Base-by-base conservation (phyloP, 2,888 invertebrate species). In the Ichneumoninae sp. region DNA sequence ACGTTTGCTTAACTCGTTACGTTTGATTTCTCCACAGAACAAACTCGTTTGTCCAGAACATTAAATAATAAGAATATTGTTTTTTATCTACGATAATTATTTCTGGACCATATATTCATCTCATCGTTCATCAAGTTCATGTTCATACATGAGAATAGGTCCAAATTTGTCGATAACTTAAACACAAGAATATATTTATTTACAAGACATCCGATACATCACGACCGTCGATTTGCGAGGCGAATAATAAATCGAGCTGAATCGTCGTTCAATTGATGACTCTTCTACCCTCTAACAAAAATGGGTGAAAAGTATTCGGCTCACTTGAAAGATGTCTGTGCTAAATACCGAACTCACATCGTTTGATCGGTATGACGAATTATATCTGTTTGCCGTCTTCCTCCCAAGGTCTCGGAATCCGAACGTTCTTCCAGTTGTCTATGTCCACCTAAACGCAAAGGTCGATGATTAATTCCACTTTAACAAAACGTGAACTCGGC, bases 321-420 rank as follows among this genome's bases (percentile, higher is more conserved):
- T 66, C 36, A 50, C 74, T 33, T 44, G 26, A 66, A 74, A 60
- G 8, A 36, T n/a, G 1, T n/a, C 54, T 54, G 16, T 1, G n/a
- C 30, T 78, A 40, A 22, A 40, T 19, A 65, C 33, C 69, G 47
- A 19, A 54, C 10, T n/a, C 8, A 65, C 36, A 16, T 16, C 16
- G 30, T 30, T 62, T 6, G 7, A 62, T 6, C 16, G 62, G 26
- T 33, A 50, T 0, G 44, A 74, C 68, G 33, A 26, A 40, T 75
- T 52, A 84, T 40, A 22, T 40, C 70, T 66, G 60, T 74, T 79
- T 50, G 52, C 83, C 81, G 86, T 90, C 90, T 86, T 96, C 95
- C 91, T 98, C 98, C 98, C 98, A 98, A 0, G 98, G 98, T 76
- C 98, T 94, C 5, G 98, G 97, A 0, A 97, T 97, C 89, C 98